Conservation (phyloP, 2,113 vertebrate genomes). For the mouse (Mus musculus) region DNA sequence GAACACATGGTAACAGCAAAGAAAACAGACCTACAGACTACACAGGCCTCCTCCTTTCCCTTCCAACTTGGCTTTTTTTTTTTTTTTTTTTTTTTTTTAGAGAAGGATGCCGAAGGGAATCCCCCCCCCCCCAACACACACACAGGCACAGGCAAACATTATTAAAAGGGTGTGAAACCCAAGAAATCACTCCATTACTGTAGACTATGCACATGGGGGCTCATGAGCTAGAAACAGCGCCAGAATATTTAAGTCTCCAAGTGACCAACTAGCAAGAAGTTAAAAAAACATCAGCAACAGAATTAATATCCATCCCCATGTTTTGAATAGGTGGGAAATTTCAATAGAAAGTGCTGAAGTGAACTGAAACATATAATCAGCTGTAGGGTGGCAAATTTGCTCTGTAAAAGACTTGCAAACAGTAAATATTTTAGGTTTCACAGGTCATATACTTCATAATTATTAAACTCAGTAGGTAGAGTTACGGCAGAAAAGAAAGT, state of each 20-base stretch:
- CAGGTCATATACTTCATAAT: conserved; percentile 33
- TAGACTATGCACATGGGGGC: conserved; percentile 78
- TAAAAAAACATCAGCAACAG: conserved; percentile 32
- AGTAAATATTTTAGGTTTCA: conserved; percentile 61
- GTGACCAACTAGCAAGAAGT: conserved; percentile 76
- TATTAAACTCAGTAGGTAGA: conserved; percentile 30
- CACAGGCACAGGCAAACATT: conserved; percentile 78
- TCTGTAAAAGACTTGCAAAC: conserved; percentile 37
- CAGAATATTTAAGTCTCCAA: conserved; percentile 79
- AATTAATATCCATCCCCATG: conserved; percentile 70
- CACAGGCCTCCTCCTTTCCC: conserved; percentile 64
- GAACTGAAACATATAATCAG: conserved; percentile 73
- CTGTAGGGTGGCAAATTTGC: conserved; percentile 32
- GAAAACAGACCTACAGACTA: conserved; percentile 66
- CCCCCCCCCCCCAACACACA: no score
- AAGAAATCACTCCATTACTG: conserved; percentile 80
- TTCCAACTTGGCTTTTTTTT: background rate
- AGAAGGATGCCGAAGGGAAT: conserved; percentile 59
- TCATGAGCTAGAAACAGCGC: conserved; percentile 75
- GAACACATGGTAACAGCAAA: conserved; percentile 48
- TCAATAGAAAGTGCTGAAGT: conserved; percentile 67
- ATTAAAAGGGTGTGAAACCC: conserved; percentile 85
- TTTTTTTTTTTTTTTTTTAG: background rate
- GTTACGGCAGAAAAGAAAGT: background rate
- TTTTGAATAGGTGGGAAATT: conserved; percentile 74